phyloP scores from a whole-genome alignment of 2,888 invertebrate genomes.

The Diaprepes abbreviatus region DNA sequence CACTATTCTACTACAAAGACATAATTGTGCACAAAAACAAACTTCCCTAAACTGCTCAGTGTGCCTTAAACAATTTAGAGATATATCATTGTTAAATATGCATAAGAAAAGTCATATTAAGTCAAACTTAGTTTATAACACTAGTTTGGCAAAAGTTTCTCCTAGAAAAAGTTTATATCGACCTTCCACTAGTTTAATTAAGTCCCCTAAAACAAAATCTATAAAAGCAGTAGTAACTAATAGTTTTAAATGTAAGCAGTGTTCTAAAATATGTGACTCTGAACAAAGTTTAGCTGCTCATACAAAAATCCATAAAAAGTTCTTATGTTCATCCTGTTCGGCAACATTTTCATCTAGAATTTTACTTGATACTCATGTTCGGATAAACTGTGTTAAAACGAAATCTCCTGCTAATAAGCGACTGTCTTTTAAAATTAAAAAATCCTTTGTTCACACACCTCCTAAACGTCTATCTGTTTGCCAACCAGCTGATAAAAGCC shows the following conservation, averaged over 20 bases:
- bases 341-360: conserved; percentile 60
- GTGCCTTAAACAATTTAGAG: conserved; percentile 60
- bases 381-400: conserved; percentile 61
- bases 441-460: conserved; percentile 51
- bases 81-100: conserved; percentile 53
- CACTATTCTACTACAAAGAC: conserved; percentile 58
- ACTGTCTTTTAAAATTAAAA: conserved; percentile 53
- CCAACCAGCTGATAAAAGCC: neutral
- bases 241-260: conserved; percentile 58
- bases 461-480: conserved; percentile 29
- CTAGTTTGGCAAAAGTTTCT: conserved; percentile 56
- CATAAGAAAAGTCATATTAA: conserved; percentile 62
- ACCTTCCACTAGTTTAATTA: conserved; percentile 41
- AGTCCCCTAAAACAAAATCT: conserved; percentile 23
- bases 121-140: conserved; percentile 58
- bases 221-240: neutral
- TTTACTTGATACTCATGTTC: conserved; percentile 61
- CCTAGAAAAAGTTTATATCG: conserved; percentile 54
- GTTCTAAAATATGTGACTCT: conserved; percentile 59
- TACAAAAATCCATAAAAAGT: conserved; percentile 58
- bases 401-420: conserved; percentile 47
- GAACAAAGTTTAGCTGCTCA: conserved; percentile 55
- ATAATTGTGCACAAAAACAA: conserved; percentile 54
- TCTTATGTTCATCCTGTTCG: conserved; percentile 59
- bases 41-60: conserved; percentile 55